These are phyloP conservation scores for Setipinna tenuifilis DNA, from an alignment of 2,797 vertebrate genomes.

Conservation along the genomic window DNA sequence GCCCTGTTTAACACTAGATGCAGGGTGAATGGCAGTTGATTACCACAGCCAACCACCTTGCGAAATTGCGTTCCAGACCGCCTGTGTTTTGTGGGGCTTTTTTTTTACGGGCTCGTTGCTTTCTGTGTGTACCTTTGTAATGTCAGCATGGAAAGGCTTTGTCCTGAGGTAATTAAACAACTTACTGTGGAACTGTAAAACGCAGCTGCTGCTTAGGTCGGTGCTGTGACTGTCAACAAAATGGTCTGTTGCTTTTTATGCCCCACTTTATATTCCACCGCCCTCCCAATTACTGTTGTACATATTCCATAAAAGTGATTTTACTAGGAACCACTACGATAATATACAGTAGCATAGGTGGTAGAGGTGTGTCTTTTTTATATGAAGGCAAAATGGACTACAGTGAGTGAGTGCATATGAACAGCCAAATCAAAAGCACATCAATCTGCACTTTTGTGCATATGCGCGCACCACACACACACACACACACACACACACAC, in stretches of 20 bases:
- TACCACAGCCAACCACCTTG: not conserved
- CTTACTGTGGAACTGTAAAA: not conserved
- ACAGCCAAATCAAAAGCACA: not conserved
- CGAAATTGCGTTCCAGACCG: not conserved
- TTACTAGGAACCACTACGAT: not conserved
- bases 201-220: not conserved
- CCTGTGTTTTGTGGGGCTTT: not conserved
- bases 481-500: conserved; percentile 36
- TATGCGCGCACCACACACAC: not conserved
- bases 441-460: not conserved
- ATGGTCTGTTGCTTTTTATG: not conserved
- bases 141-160: not conserved
- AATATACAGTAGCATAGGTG: not conserved
- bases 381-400: not conserved
- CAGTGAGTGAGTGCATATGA: not conserved
- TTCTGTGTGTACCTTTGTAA: not conserved
- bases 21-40: conserved; percentile 9
- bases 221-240: not conserved
- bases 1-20: conserved; percentile 10
- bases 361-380: not conserved
- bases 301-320: not conserved
- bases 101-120: not conserved
- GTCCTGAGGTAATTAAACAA: not conserved
- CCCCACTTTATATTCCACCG: not conserved
- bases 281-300: not conserved